A percentile compares a stretch with the other conserved stretches of the same genome.
These are phyloP conservation scores for Corythucha ciliata DNA, from an alignment of 2,888 invertebrate species.

Conservation along the genomic window DNA sequence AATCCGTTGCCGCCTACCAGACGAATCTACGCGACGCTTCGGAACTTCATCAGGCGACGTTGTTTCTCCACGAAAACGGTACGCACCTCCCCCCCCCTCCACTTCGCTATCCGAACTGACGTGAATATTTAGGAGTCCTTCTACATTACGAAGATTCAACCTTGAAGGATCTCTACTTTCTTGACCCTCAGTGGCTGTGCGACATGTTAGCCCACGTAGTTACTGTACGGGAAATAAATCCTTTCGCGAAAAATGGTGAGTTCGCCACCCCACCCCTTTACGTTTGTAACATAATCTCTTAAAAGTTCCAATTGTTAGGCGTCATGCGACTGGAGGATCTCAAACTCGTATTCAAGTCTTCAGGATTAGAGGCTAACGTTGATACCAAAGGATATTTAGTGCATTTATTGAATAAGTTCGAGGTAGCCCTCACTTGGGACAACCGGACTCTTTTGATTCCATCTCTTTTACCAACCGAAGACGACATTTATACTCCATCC, in stretches of 20 bases:
- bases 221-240: slow-evolving; percentile 93
- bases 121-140: slow-evolving; percentile 58
- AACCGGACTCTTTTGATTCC: slow-evolving; percentile 82
- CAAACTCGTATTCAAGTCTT: slow-evolving; percentile 85
- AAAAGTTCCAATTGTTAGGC: slow-evolving; percentile 42
- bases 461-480: slow-evolving; percentile 72
- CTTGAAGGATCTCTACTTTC: slow-evolving; percentile 85
- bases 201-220: slow-evolving; percentile 96
- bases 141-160: slow-evolving; percentile 92
- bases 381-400: slow-evolving; percentile 73
- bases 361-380: slow-evolving; percentile 60
- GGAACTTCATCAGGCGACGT: slow-evolving; percentile 88
- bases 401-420: slow-evolving; percentile 89
- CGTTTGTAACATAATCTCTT: not conserved
- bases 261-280: not conserved
- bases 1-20: slow-evolving; percentile 49
- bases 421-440: slow-evolving; percentile 95
- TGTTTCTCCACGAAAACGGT: slow-evolving; percentile 97
- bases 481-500: slow-evolving; percentile 49
- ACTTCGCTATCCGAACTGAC: slow-evolving; percentile 4
- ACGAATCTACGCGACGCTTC: slow-evolving; percentile 75
- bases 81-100: not conserved
- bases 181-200: slow-evolving; percentile 97
- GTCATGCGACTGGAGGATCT: slow-evolving; percentile 91
- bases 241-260: slow-evolving; percentile 75